Conservation (phyloP, 2,797 vertebrate genomes). For the Peromyscus attwateri region DNA sequence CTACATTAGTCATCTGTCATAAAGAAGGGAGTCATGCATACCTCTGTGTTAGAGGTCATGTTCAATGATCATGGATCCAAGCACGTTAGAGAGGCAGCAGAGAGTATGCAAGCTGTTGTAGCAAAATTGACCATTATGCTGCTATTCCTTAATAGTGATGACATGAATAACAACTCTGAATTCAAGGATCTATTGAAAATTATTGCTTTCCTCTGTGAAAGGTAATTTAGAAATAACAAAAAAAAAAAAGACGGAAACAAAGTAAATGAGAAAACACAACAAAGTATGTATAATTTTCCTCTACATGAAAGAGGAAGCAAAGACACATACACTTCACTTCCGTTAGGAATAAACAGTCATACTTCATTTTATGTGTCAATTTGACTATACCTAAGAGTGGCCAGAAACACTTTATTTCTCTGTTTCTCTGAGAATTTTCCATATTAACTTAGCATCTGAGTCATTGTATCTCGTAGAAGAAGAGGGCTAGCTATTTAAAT, state of each 20-base stretch:
- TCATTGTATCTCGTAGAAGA: background rate
- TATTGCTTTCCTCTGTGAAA: background rate
- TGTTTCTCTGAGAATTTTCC: background rate
- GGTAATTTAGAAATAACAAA: background rate
- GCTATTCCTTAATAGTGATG: slow-evolving; percentile 91
- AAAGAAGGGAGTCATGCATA: slow-evolving; percentile 87
- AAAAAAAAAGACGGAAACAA: background rate
- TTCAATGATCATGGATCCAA: slow-evolving; percentile 89
- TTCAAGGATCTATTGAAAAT: background rate
- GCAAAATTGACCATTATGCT: slow-evolving; percentile 87
- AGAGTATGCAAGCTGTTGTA: slow-evolving; percentile 88
- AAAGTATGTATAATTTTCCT: background rate
- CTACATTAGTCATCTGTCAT: slow-evolving; percentile 88
- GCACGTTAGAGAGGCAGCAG: slow-evolving; percentile 88
- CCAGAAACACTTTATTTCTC: background rate
- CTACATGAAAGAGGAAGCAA: background rate
- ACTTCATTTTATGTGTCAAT: background rate
- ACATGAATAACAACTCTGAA: slow-evolving; percentile 90
- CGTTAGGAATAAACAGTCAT: background rate
- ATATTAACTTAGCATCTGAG: background rate
- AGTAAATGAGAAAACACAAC: background rate
- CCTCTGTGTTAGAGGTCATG: slow-evolving; percentile 88
- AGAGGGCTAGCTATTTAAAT: background rate
- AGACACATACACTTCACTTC: background rate
- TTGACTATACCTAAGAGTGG: background rate